Conservation (phyloP, 2,113 vertebrate genomes). For the Crotalus tigris region DNA sequence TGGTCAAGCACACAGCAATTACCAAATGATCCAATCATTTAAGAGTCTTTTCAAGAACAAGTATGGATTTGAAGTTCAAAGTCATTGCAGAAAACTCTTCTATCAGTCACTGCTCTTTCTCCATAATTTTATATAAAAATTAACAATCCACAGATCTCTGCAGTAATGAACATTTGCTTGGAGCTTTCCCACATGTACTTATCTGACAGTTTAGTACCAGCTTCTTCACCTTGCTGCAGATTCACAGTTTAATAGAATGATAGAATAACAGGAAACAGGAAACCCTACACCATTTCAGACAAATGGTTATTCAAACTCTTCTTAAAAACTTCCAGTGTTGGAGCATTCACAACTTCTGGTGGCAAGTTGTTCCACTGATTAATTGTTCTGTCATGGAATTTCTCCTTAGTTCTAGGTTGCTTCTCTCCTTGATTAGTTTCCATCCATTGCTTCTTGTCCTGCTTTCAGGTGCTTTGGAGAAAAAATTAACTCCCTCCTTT, state of each 20-base stretch:
- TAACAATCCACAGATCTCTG: background rate
- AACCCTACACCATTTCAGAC: background rate
- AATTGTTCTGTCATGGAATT: background rate
- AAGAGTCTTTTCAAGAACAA: background rate
- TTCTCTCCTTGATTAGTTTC: background rate
- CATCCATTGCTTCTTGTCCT: background rate
- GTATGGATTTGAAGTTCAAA: background rate
- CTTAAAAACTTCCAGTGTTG: background rate
- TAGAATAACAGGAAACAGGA: background rate
- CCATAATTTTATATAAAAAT: background rate
- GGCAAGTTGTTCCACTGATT: background rate
- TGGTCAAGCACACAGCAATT: constrained; percentile 15
- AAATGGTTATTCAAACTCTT: background rate
- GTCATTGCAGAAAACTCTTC: background rate
- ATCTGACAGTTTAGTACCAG: background rate
- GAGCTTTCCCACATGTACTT: background rate
- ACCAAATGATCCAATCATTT: constrained; percentile 24
- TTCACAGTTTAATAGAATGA: background rate
- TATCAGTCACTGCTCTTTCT: background rate
- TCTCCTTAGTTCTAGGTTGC: background rate
- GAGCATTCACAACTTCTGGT: background rate
- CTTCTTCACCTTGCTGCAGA: background rate
- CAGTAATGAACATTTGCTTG: background rate
- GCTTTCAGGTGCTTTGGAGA: background rate
- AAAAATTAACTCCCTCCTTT: background rate